These are phyloP conservation scores for Turritopsis dohrnii DNA, from an alignment of 30 jellyfish, hydroid and myxozoan species.

Conservation along the genomic window DNA sequence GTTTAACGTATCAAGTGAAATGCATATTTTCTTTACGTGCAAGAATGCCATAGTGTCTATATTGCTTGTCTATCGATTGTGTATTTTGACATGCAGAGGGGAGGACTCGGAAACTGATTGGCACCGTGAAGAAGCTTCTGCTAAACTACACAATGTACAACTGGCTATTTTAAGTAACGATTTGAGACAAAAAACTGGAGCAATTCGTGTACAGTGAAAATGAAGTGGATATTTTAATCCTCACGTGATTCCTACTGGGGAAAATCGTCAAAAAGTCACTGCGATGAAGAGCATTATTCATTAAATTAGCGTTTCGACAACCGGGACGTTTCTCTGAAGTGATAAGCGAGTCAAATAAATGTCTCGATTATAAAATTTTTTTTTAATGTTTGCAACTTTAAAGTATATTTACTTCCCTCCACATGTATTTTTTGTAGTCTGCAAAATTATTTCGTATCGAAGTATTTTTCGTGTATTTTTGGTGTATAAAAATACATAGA, in stretches of 20 bases:
- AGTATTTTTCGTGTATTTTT: no score
- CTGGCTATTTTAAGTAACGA: conserved; percentile 54
- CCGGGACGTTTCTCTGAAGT: no score
- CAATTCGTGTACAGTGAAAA: conserved; percentile 17
- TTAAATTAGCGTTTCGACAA: no score
- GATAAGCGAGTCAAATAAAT: no score
- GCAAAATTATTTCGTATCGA: no score
- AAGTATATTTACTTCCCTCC: no score
- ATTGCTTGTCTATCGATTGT: conserved; percentile 58
- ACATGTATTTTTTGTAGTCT: no score
- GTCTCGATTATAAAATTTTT: no score
- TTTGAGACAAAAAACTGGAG: background rate
- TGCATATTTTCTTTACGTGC: conserved; percentile 65
- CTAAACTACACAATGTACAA: conserved; percentile 72
- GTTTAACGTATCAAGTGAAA: conserved; percentile 54
- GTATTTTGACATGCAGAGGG: conserved; percentile 69
- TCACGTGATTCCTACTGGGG: background rate
- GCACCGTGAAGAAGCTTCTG: conserved; percentile 63
- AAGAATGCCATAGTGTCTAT: conserved; percentile 82
- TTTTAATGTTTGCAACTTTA: no score
- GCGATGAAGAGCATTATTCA: no score
- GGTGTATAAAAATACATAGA: no score
- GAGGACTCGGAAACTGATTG: conserved; percentile 52
- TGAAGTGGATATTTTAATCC: no score
- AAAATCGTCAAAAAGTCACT: background rate